Conservation (phyloP, 2,888 invertebrate genomes). For the Nomada lathburiana region DNA sequence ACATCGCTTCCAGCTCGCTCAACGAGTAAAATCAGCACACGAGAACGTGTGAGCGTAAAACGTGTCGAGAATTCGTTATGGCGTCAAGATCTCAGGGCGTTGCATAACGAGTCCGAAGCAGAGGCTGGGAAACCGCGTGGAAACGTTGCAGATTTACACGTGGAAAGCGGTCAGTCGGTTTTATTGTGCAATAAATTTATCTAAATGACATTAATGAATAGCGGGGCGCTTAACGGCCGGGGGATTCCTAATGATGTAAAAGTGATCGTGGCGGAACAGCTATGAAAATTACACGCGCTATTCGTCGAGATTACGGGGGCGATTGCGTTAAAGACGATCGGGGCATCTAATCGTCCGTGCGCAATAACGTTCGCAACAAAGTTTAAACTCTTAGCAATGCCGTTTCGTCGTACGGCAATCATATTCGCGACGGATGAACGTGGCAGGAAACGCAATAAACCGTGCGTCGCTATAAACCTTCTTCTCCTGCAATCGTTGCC, state of each 20-base stretch:
- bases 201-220: constrained; percentile 66
- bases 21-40: neutral
- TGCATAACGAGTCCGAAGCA: constrained; percentile 32
- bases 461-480: constrained; percentile 37
- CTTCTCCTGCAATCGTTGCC: constrained; percentile 25
- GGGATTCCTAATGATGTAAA: constrained; percentile 55
- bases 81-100: constrained; percentile 25
- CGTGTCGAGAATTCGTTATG: neutral
- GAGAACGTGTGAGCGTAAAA: neutral
- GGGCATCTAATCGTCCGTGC: neutral
- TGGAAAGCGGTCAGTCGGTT: constrained; percentile 57
- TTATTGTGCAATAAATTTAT: constrained; percentile 67
- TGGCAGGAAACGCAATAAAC: constrained; percentile 37
- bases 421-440: constrained; percentile 30
- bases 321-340: constrained; percentile 18
- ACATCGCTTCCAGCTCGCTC: neutral
- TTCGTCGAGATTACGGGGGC: constrained; percentile 1
- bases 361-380: constrained; percentile 36
- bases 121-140: neutral
- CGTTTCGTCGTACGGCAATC: constrained; percentile 25
- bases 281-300: constrained; percentile 37
- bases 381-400: constrained; percentile 1
- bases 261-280: constrained; percentile 26
- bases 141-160: constrained; percentile 47
- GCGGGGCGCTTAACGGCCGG: constrained; percentile 50